Conservation (phyloP, 2,113 vertebrate species). For the Xiphophorus hellerii region DNA sequence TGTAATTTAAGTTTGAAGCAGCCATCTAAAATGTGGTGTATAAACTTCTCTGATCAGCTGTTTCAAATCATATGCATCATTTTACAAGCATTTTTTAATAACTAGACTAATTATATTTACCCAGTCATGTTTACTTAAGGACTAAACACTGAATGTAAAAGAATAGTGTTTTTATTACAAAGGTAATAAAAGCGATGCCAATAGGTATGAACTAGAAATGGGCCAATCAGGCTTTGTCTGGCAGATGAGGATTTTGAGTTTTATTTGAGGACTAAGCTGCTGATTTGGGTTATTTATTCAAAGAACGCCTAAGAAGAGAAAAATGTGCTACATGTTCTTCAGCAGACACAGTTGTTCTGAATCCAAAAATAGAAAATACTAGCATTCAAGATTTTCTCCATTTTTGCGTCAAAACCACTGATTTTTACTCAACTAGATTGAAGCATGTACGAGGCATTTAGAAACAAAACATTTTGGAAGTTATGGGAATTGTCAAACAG, state of each 20-base stretch:
- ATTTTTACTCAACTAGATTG: not conserved
- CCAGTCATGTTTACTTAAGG: not conserved
- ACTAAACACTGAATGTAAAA: slow-evolving; percentile 7
- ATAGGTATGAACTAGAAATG: not conserved
- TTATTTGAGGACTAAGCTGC: not conserved
- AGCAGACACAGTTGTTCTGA: not conserved
- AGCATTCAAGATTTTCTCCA: too few relatives aligned
- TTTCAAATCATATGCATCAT: slow-evolving; percentile 1
- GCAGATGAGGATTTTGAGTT: too few relatives aligned
- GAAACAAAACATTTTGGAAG: too few relatives aligned
- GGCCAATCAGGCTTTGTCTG: not conserved
- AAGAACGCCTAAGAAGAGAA: not conserved
- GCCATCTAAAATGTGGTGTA: not conserved
- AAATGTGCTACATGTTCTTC: not conserved
- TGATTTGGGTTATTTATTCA: not conserved
- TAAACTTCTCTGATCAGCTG: not conserved
- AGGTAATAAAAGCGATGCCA: not conserved
- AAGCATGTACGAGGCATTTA: not conserved
- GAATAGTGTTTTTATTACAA: not conserved
- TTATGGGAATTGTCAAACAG: too few relatives aligned
- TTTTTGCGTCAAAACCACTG: not conserved
- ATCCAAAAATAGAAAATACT: not conserved
- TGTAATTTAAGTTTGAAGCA: not conserved
- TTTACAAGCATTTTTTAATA: not conserved
- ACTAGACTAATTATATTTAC: not conserved